Percentiles rank a stretch among this genome's conserved stretches.
These are phyloP conservation scores for Stichopus horrens DNA, from an alignment of 53 echinoderm and acorn worm species.

Conservation along the genomic window DNA sequence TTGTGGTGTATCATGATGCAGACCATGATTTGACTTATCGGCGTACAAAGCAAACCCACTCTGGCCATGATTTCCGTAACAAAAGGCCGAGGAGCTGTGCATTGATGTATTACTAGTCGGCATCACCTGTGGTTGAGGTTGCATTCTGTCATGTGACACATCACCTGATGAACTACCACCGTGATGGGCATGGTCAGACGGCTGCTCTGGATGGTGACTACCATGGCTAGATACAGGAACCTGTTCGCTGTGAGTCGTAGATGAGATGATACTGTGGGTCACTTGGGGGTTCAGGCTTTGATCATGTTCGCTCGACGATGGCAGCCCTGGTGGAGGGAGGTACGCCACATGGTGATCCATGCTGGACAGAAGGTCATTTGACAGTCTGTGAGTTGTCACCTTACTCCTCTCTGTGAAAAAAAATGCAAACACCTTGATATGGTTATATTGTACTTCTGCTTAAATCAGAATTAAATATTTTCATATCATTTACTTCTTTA, in stretches of 20 bases:
- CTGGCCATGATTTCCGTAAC: constrained; percentile 1
- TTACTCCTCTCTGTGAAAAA: not conserved
- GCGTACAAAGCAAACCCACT: not conserved
- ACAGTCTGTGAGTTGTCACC: not conserved
- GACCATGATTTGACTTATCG: not conserved
- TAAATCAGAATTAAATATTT: no score
- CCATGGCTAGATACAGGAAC: constrained; percentile 7
- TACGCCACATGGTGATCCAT: constrained; percentile 36
- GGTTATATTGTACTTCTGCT: no score
- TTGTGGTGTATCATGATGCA: not conserved
- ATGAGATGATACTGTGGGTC: constrained; percentile 23
- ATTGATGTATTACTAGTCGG: not conserved
- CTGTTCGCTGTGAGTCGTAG: not conserved
- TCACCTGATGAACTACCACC: not conserved
- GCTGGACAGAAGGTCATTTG: not conserved
- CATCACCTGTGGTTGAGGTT: not conserved
- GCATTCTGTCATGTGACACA: not conserved
- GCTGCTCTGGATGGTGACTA: not conserved
- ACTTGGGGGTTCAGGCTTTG: constrained; percentile 5
- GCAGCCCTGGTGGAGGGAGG: constrained; percentile 33
- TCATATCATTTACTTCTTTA: no score
- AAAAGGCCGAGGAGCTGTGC: not conserved
- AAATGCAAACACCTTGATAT: no score
- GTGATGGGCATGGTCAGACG: not conserved
- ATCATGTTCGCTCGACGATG: not conserved